Evolutionary conservation across 1,140 invertebrate species (phyloP).

Genomic region (Trachymyrmex cornetzi): DNA sequence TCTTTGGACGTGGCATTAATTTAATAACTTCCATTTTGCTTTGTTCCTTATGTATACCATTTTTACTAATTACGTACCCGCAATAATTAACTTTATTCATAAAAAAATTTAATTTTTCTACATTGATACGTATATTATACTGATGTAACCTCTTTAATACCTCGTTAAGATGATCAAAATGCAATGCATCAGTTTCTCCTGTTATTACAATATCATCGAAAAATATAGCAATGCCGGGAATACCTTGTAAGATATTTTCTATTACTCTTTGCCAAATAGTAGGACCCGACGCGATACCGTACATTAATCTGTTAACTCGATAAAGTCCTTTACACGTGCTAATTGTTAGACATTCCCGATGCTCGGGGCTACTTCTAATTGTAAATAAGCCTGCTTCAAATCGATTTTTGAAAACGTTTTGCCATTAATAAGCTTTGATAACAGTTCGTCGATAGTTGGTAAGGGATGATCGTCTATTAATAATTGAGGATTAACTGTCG

Average conservation of each 20-base stretch:
- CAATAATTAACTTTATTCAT: conserved; percentile 29
- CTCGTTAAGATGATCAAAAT: neutral
- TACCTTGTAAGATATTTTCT: conserved; percentile 34
- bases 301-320: conserved; percentile 30
- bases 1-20: conserved; percentile 45
- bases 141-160: neutral
- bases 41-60: conserved; percentile 54
- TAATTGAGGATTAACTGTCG: conserved; percentile 40
- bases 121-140: conserved; percentile 11
- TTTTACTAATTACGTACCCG: conserved; percentile 16
- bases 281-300: neutral
- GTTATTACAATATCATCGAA: conserved; percentile 36
- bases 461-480: conserved; percentile 29
- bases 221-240: neutral
- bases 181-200: neutral
- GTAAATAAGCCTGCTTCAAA: conserved; percentile 50
- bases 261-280: conserved; percentile 33
- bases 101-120: conserved; percentile 59
- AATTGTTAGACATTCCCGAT: conserved; percentile 35
- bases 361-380: conserved; percentile 53
- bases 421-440: neutral
- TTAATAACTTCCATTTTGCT: conserved; percentile 53
- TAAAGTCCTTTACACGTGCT: conserved; percentile 65
- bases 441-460: conserved; percentile 42
- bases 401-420: conserved; percentile 59